Conservation (phyloP, 2,113 vertebrate species). For the Phyllostomus hastatus region DNA sequence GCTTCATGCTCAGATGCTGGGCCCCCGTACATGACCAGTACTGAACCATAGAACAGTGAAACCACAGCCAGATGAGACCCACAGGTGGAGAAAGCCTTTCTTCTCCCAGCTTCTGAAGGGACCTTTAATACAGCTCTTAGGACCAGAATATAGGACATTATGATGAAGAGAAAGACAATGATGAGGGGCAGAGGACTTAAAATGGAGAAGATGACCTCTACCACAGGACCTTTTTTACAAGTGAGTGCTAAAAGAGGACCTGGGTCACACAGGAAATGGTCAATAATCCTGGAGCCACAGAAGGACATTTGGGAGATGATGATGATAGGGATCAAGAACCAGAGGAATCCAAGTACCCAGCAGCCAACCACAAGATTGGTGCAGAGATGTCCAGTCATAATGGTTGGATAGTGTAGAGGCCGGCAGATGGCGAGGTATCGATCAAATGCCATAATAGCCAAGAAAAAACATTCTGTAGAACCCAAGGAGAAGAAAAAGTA, state of each 20-base stretch:
- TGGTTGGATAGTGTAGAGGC: conserved; percentile 56
- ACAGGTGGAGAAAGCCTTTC: conserved; percentile 60
- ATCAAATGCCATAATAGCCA: conserved; percentile 74
- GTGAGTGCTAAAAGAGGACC: conserved; percentile 59
- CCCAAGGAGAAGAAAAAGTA: conserved; percentile 74
- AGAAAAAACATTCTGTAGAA: conserved; percentile 63
- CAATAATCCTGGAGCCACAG: conserved; percentile 66
- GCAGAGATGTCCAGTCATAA: conserved; percentile 53
- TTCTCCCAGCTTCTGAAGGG: conserved; percentile 15
- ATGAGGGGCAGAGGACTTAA: not conserved
- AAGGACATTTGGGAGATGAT: conserved; percentile 67
- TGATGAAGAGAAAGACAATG: conserved; percentile 25
- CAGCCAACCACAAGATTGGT: conserved; percentile 47
- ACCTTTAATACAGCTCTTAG: conserved; percentile 8
- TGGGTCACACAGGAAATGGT: conserved; percentile 72
- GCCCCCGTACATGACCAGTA: conserved; percentile 39
- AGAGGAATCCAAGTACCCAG: conserved; percentile 69
- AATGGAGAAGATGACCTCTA: not conserved
- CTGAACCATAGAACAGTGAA: conserved; percentile 40
- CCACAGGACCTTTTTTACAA: not conserved
- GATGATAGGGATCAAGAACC: conserved; percentile 59
- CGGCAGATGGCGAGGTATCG: conserved; percentile 73
- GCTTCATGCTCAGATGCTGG: conserved; percentile 21
- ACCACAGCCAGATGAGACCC: conserved; percentile 52
- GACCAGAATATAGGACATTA: conserved; percentile 28